Evolutionary conservation across 2,113 vertebrate genomes (phyloP).

Genomic region (Lepus europaeus): DNA sequence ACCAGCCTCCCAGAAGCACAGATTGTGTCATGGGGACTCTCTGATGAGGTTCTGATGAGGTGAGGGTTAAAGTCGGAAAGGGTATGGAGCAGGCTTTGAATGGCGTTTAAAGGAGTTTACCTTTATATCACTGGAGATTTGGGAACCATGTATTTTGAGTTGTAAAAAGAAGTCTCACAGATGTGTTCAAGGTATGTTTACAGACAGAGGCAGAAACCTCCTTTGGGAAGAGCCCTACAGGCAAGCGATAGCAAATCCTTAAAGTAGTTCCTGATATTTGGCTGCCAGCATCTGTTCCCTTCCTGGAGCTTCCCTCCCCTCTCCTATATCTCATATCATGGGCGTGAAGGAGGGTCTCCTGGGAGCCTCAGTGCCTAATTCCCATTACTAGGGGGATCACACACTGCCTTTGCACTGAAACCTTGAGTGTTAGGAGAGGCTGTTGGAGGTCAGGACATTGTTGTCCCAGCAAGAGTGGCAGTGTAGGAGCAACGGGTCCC

Average conservation of each 20-base stretch:
- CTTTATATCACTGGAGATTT: neutral
- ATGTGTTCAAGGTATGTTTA: neutral
- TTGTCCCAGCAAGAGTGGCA: neutral
- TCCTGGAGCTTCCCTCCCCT: neutral
- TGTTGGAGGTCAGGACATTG: neutral
- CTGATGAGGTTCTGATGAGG: neutral
- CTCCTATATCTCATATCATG: neutral
- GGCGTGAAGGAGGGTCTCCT: neutral
- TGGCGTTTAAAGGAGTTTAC: neutral
- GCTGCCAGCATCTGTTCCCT: neutral
- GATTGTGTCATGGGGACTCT: neutral
- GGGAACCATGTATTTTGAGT: neutral
- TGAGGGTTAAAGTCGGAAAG: too few relatives aligned
- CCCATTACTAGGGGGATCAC: neutral
- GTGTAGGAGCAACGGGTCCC: rapidly evolving
- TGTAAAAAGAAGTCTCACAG: neutral
- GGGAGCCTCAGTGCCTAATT: neutral
- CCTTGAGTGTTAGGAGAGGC: neutral
- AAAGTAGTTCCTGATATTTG: neutral
- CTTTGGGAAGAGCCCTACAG: neutral
- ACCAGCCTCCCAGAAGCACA: neutral
- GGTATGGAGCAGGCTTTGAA: neutral
- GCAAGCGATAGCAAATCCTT: neutral
- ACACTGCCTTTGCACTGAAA: neutral
- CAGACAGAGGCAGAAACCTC: slow-evolving; percentile 1